Evolutionary conservation across 2,888 invertebrate genomes (phyloP).

Genomic region (Orthosia gothica): DNA sequence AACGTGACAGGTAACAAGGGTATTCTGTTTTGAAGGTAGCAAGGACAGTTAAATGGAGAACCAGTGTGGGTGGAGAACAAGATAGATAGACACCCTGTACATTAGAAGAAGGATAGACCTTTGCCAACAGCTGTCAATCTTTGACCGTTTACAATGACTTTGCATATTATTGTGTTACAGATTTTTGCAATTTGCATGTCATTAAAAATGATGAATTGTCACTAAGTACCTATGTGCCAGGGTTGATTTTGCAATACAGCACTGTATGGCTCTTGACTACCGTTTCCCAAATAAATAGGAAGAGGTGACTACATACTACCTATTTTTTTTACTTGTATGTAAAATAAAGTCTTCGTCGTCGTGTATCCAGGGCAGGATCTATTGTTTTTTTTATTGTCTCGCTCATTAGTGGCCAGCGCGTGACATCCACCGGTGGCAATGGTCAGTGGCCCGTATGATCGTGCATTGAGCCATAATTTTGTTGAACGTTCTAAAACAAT

Average conservation of each 20-base stretch:
- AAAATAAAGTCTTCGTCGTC: too few relatives aligned
- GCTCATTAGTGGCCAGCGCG: too few relatives aligned
- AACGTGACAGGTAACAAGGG: slow-evolving; percentile 40
- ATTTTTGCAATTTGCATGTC: slow-evolving; percentile 1
- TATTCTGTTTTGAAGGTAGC: slow-evolving; percentile 24
- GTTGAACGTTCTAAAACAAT: neutral
- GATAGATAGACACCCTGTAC: neutral
- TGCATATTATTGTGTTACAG: neutral
- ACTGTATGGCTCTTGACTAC: neutral
- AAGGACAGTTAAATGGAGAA: neutral
- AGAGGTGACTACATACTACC: too few relatives aligned
- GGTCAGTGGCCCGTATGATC: too few relatives aligned
- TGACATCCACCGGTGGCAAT: too few relatives aligned
- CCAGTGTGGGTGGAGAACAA: slow-evolving; percentile 23
- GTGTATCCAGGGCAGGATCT: too few relatives aligned
- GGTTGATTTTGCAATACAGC: neutral
- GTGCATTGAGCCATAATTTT: too few relatives aligned
- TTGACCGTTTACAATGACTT: neutral
- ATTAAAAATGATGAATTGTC: neutral
- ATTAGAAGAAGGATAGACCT: slow-evolving; percentile 1
- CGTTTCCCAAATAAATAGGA: too few relatives aligned
- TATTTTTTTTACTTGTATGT: too few relatives aligned
- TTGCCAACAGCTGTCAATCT: neutral
- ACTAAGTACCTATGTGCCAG: neutral
- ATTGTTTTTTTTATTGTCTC: too few relatives aligned